Evolutionary conservation across 1,140 invertebrate genomes (phyloP).

Genomic region (Papilio polytes): DNA sequence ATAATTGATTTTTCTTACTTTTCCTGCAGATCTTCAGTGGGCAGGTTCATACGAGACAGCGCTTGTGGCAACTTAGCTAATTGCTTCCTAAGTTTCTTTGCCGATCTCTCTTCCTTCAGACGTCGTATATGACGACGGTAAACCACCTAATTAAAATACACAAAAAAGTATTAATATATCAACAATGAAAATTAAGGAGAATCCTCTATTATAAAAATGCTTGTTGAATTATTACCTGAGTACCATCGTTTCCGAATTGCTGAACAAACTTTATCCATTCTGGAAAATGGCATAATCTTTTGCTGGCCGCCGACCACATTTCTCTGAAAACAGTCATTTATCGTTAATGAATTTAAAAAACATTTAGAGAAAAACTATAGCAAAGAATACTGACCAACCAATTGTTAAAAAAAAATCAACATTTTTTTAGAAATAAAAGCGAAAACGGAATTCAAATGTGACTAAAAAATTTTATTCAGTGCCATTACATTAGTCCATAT

Average conservation of each 20-base stretch:
- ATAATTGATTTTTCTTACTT: slow-evolving; percentile 55
- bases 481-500: too few species aligned
- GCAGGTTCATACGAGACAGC: slow-evolving; percentile 73
- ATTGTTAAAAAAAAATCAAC: too few species aligned
- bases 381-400: too few species aligned
- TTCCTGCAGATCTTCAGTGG: slow-evolving; percentile 78
- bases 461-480: too few species aligned
- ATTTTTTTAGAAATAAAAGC: too few species aligned
- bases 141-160: slow-evolving; percentile 71
- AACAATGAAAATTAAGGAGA: too few species aligned
- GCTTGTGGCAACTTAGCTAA: slow-evolving; percentile 76
- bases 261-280: slow-evolving; percentile 97
- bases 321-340: slow-evolving; percentile 86
- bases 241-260: slow-evolving; percentile 89
- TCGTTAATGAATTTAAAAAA: slow-evolving; percentile 24
- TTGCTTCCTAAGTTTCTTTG: slow-evolving; percentile 86
- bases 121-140: slow-evolving; percentile 93
- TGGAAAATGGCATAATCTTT: slow-evolving; percentile 93
- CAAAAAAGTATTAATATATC: too few species aligned
- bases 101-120: slow-evolving; percentile 93
- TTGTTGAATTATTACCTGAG: slow-evolving; percentile 59
- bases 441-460: too few species aligned
- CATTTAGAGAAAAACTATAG: too few species aligned
- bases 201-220: background rate
- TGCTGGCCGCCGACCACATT: slow-evolving; percentile 93